phyloP scores from a whole-genome alignment of 1,140 invertebrate species.

The Nylanderia fulva region DNA sequence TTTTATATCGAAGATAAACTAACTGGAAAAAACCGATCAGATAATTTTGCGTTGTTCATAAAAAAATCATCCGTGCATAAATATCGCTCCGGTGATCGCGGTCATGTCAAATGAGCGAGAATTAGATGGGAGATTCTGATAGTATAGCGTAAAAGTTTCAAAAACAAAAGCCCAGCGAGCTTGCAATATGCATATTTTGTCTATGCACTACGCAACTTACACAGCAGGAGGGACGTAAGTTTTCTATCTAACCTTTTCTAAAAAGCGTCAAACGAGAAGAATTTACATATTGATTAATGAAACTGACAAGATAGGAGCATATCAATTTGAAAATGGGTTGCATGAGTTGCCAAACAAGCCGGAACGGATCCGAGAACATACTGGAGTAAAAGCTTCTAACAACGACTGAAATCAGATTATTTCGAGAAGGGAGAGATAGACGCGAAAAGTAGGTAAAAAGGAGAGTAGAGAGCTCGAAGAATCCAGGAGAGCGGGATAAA shows the following conservation, averaged over 20 bases:
- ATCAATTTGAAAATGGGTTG: conserved; percentile 55
- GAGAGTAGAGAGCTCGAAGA: background rate
- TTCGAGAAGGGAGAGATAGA: conserved; percentile 25
- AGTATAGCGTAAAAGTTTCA: background rate
- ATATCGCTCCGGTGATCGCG: too few species aligned
- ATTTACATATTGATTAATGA: conserved; percentile 61
- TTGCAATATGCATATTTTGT: conserved; percentile 1
- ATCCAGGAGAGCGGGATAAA: conserved; percentile 5
- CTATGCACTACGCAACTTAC: background rate
- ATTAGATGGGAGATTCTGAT: background rate
- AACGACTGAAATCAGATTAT: conserved; percentile 58
- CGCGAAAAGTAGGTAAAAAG: too few species aligned
- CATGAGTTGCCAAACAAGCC: conserved; percentile 55
- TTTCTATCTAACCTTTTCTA: background rate
- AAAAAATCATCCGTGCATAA: background rate
- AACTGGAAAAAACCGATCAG: background rate
- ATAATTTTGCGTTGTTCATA: background rate
- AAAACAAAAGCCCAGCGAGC: background rate
- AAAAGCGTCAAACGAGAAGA: conserved; percentile 13
- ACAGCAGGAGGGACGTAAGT: background rate
- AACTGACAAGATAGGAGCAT: background rate
- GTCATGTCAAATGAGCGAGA: background rate
- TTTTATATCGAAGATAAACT: conserved; percentile 6
- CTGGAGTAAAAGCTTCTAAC: conserved; percentile 57
- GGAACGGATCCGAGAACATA: conserved; percentile 47